Base-by-base conservation (phyloP, 2,113 vertebrate species). In the Aegotheles bennettii region DNA sequence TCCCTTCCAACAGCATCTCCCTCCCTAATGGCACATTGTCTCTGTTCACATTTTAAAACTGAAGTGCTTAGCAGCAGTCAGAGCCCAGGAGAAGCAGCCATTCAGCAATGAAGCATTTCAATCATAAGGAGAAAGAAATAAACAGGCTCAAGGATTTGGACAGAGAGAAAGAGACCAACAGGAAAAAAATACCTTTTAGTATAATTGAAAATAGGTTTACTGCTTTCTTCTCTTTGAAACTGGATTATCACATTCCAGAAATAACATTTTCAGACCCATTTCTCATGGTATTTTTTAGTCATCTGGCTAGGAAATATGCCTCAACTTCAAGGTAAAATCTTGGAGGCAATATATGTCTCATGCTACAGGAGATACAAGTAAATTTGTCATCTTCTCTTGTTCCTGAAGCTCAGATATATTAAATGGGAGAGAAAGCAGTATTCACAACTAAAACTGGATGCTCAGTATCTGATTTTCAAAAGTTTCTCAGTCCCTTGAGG, bases 1-100 rank as follows among this genome's bases (percentile, higher is more conserved):
- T 82, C 65, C 45, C 17, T 84, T 87, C 43, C 31, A 78, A 33
- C 50, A 87, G 43, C 83, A 67, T 53, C 40, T 90, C 53, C 82
- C 78, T 93, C 73, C 74, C 53, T 84, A 79, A 88, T 61, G 88
- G 82, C 36, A 92, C 47, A 89, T 91, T 95, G 60, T 85, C 68
- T 94, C 96, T 88, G 95, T 95, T 97, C 84, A 90, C 38, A 77
- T 93, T 94, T 97, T 95, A 89, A 93, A 94, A 81, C 61, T 64
- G 94, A 96, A 97, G 96, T 87, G 95, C 81, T 94, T 64, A 85
- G 77, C 80, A 20, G 8, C 87, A 81, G 89, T 25, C 71, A 67
- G 78, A 94, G 87, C 54, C 45, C 70, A 87, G 68, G 65, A 95
- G 67, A 97, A 95, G 75, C 76, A 94, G 40, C 31, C 40, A 11